Conservation (phyloP, 2,888 invertebrate species). For the Petrophora chlorosata region DNA sequence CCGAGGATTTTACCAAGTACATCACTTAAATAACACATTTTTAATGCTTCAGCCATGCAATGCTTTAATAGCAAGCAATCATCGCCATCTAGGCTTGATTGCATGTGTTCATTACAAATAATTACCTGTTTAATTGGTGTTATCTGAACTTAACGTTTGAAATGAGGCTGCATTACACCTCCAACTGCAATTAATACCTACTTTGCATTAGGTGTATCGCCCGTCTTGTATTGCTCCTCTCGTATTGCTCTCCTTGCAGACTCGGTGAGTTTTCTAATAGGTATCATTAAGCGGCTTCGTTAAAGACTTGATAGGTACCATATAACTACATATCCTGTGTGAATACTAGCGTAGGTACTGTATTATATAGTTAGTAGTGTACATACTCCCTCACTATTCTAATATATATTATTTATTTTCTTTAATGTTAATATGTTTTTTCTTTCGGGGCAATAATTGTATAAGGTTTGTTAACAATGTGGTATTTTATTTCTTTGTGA, state of each 20-base stretch:
- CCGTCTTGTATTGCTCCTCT: too few relatives aligned
- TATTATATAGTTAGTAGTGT: slow-evolving; percentile 79
- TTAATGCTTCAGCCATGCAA: too few relatives aligned
- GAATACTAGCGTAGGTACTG: slow-evolving; percentile 74
- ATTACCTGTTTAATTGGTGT: too few relatives aligned
- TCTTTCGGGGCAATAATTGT: slow-evolving; percentile 70
- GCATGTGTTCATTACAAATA: too few relatives aligned
- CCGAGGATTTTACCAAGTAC: not conserved
- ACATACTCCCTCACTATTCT: slow-evolving; percentile 50
- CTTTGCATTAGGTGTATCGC: too few relatives aligned
- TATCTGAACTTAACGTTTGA: too few relatives aligned
- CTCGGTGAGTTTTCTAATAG: not conserved
- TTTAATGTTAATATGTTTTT: slow-evolving; percentile 37
- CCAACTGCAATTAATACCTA: too few relatives aligned
- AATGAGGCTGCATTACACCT: too few relatives aligned
- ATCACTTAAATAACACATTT: too few relatives aligned
- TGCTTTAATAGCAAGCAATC: too few relatives aligned
- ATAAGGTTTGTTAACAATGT: slow-evolving; percentile 64
- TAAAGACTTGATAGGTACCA: slow-evolving; percentile 64
- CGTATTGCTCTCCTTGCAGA: too few relatives aligned
- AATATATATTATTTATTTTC: slow-evolving; percentile 35
- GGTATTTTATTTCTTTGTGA: slow-evolving; percentile 64
- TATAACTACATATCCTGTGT: slow-evolving; percentile 73
- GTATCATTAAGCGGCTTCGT: slow-evolving; percentile 12
- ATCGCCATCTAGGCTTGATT: too few relatives aligned